These are phyloP conservation scores for Acromyrmex heyeri DNA, from an alignment of 1,140 invertebrate genomes.

Conservation along the genomic window DNA sequence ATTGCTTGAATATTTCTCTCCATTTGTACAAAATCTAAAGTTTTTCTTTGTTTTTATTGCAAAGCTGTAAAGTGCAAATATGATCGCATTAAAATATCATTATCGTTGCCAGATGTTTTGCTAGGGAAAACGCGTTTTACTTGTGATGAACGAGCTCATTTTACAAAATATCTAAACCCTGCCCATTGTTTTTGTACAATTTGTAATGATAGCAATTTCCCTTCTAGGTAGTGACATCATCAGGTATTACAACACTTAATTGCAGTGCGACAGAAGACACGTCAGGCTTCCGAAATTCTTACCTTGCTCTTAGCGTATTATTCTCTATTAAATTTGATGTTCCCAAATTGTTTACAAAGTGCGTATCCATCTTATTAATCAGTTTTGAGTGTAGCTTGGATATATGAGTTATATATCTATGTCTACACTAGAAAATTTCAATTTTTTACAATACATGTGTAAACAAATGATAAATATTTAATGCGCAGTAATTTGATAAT, in stretches of 20 bases:
- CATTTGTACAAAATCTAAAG: neutral
- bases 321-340: neutral
- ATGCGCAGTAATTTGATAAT: neutral
- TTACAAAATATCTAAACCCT: conserved; percentile 27
- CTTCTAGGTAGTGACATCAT: conserved; percentile 57
- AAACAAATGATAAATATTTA: neutral
- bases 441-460: neutral
- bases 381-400: neutral
- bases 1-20: neutral
- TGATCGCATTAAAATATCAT: neutral
- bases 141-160: conserved; percentile 32
- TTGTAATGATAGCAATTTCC: conserved; percentile 63
- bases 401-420: neutral
- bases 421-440: neutral
- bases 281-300: conserved; percentile 47
- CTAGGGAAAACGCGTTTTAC: conserved; percentile 24
- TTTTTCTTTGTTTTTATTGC: conserved; percentile 9
- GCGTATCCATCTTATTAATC: conserved; percentile 26
- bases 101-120: neutral
- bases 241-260: conserved; percentile 56
- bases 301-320: conserved; percentile 8
- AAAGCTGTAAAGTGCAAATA: neutral
- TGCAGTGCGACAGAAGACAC: conserved; percentile 52
- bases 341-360: conserved; percentile 43
- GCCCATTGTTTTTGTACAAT: conserved; percentile 29